A percentile compares a stretch with the other conserved stretches of the same genome.
Evolutionary conservation across 2,888 invertebrate species (phyloP).

Genomic region (Lathronympha strigana): DNA sequence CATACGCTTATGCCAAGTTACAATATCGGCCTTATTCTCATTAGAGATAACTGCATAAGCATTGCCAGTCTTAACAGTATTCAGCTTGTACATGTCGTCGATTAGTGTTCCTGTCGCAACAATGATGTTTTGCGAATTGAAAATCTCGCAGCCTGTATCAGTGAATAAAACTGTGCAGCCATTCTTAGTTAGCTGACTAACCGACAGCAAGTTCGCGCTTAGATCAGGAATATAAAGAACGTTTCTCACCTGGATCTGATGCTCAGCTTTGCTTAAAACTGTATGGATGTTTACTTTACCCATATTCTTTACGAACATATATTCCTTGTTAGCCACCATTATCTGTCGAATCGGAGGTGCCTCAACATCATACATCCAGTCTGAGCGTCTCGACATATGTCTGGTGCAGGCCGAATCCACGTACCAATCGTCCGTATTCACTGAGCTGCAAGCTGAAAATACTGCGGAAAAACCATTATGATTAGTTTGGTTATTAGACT

Average conservation of each 20-base stretch:
- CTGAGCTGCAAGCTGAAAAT: not conserved
- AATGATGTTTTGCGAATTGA: not conserved
- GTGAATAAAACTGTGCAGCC: not conserved
- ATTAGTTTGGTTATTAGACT: not conserved
- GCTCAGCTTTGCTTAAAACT: not conserved
- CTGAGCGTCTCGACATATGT: not conserved
- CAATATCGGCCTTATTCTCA: not conserved
- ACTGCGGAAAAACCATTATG: not conserved
- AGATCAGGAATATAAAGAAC: conserved; percentile 43
- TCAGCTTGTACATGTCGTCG: not conserved
- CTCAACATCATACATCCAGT: not conserved
- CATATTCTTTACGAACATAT: not conserved
- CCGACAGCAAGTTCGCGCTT: conserved; percentile 39
- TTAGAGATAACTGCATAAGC: not conserved
- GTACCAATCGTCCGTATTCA: not conserved
- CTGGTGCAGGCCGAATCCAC: not conserved
- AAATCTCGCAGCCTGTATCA: not conserved
- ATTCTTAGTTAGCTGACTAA: not conserved
- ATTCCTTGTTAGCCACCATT: not conserved
- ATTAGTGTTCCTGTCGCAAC: not conserved
- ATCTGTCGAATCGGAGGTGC: not conserved
- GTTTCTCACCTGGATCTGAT: not conserved
- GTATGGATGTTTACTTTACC: not conserved
- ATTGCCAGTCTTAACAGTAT: not conserved
- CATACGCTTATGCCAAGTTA: not conserved